phyloP scores from a whole-genome alignment of 2,888 invertebrate genomes.

The Lasioglossum leucozonium region DNA sequence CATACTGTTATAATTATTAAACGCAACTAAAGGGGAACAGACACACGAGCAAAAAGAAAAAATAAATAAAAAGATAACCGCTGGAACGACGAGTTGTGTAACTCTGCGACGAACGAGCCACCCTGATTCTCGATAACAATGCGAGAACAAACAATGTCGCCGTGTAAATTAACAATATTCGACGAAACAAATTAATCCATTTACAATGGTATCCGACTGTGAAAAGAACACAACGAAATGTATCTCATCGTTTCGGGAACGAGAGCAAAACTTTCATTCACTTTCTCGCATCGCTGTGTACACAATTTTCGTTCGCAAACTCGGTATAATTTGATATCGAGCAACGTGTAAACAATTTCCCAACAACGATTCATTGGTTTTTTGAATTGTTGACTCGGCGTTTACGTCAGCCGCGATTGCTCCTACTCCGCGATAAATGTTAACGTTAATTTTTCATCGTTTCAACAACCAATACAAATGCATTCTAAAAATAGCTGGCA shows the following conservation, averaged over 20 bases:
- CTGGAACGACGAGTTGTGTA: background rate
- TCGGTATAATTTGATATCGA: too few relatives aligned
- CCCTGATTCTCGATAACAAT: background rate
- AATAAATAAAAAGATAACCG: background rate
- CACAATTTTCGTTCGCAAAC: background rate
- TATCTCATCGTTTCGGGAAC: background rate
- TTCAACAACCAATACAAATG: too few relatives aligned
- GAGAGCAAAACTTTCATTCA: background rate
- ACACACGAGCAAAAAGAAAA: background rate
- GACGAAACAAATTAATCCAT: background rate
- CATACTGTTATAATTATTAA: background rate
- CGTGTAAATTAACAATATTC: background rate
- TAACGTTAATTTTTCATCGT: too few relatives aligned
- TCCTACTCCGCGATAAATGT: too few relatives aligned
- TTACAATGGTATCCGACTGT: background rate
- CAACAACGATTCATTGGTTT: background rate
- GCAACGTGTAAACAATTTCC: background rate
- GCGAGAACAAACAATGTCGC: constrained; percentile 1
- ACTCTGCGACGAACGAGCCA: background rate
- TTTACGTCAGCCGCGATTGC: too few relatives aligned
- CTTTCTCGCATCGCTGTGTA: background rate
- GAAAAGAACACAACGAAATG: background rate
- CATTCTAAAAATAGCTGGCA: too few relatives aligned
- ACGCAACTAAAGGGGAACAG: background rate
- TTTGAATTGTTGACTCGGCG: background rate